phyloP scores from a whole-genome alignment of 2,888 invertebrate species.

The Macaria liturata region DNA sequence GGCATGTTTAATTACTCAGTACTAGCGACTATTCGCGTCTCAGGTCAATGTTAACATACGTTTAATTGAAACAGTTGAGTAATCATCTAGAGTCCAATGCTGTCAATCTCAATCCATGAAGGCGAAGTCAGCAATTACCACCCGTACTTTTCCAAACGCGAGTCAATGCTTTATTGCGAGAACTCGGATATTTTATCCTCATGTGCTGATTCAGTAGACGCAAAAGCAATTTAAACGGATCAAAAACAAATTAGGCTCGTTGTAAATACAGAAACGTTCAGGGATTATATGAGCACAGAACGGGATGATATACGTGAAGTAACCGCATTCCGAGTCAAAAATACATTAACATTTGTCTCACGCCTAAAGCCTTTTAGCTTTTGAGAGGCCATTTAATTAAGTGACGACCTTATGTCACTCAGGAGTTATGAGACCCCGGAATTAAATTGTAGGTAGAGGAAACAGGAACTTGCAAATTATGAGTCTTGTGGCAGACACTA shows the following conservation, averaged over 20 bases:
- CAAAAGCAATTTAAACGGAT: conserved; percentile 13
- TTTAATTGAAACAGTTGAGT: conserved; percentile 59
- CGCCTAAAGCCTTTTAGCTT: conserved; percentile 23
- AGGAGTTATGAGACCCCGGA: conserved; percentile 29
- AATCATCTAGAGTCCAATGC: conserved; percentile 41
- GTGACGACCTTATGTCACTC: conserved; percentile 32
- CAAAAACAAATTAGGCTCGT: conserved; percentile 13
- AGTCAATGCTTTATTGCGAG: conserved; percentile 25
- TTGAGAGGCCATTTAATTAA: conserved; percentile 31
- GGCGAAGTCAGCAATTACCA: conserved; percentile 46
- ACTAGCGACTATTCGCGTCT: conserved; percentile 54
- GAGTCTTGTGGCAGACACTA: conserved; percentile 19
- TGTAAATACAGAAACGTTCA: conserved; percentile 13
- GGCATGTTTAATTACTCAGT: conserved; percentile 38
- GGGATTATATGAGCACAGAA: conserved; percentile 18
- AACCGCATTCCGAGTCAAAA: conserved; percentile 21
- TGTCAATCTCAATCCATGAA: conserved; percentile 57
- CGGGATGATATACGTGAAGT: conserved; percentile 16
- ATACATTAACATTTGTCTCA: conserved; percentile 24
- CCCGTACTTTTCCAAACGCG: conserved; percentile 46
- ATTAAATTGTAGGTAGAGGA: conserved; percentile 26
- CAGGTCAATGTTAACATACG: conserved; percentile 64
- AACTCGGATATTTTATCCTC: conserved; percentile 15
- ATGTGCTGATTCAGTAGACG: conserved; percentile 19
- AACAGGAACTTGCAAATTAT: conserved; percentile 32